Evolutionary conservation across 2,113 vertebrate genomes (phyloP), one percentile per base, ranked within the genome.

Genomic region (Corythaeola cristata): DNA sequence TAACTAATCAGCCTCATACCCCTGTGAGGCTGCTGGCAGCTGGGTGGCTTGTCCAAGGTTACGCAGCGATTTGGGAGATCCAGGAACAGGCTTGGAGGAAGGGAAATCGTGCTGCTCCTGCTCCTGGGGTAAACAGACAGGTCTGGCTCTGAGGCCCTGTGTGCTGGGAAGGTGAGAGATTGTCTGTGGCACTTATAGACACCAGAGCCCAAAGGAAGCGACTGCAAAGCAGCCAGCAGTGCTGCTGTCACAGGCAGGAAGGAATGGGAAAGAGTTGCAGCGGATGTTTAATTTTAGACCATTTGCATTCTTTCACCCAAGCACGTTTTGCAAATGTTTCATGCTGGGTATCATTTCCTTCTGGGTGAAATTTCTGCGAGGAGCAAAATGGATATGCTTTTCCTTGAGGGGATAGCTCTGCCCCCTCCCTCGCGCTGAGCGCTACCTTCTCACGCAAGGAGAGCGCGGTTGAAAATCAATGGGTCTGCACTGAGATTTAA

Each of bases 401-500:
- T 35, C 80, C 85, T 85, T 2, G 50, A 76, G 82, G 75, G 93
- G 81, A 60, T 15, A 41, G 62, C 75, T 86, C 63, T 59, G 78
- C 67, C 71, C 68, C 85, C 53, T 75, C 56, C 64, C 71, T 53
- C 11, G 2, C 4, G 11, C 89, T 2, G 27, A 83, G 86, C 7
- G 1, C 72, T 30, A 7, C 85, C 85, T 83, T 41, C 92, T 83
- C 49, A 3, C 52, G 7, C 27, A 37, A 74, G 81, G 72, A 85
- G 73, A 85, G 44, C 3, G 3, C 1, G 6, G 86, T 9, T 66
- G 80, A 62, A 95, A 95, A 93, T 96, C 96, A 69, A 89, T 95
- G 94, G 83, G 32, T 30, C 89, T 85, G 75, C 67, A 5, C 45
- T 16, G 92, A 91, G 91, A 89, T 96, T 97, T 94, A 96, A 96